Evolutionary conservation across 2,797 vertebrate species (phyloP), one percentile per base, ranked within the genome.

Genomic region (Presbytis comata): DNA sequence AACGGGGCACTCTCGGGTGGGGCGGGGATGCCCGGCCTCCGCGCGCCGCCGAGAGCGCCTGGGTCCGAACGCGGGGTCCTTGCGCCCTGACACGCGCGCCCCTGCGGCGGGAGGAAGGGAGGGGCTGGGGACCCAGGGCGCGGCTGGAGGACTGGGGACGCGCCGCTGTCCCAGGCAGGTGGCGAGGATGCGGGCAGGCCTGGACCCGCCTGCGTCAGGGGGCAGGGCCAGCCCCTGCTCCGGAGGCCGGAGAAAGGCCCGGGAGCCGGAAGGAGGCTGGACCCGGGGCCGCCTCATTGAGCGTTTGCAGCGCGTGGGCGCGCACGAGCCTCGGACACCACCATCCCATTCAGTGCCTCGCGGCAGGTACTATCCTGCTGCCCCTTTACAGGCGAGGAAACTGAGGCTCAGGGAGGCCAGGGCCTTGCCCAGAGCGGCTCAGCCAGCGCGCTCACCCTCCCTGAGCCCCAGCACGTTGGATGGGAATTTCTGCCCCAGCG

Each of bases 401-500:
- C 97, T 96, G 95, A 98, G 97, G 96, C 95, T n/a, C 24, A 0
- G 39, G 84, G 53, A 22, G 19, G 44, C 55, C 7, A 41, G 53
- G 81, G 93, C 59, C 84, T 48, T 1, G 0, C 55, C 79, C 41
- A 1, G 41, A 33, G 44, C 88, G n/a, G 26, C 74, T 1, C 11
- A 8, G 61, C 93, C 1, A 11, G 64, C 12, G n/a, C 39, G 10
- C 72, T n/a, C 74, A 55, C 17, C 50, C 86, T 61, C 74, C 84
- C 70, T 1, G 59, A 89, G 53, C 41, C 85, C 90, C 85, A 4
- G 79, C 84, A 46, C 53, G 26, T 13, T 61, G 94, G 8, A 8
- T 80, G 89, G 67, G 93, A 67, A 94, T 89, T 92, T 93, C 93
- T 94, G 91, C 93, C 74, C 91, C 16, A 67, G 93, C 61, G 79